Percentiles rank a stretch among this genome's conserved stretches.
These are phyloP conservation scores for Drosophila helvetica DNA, from an alignment of 2,888 invertebrate species.

Conservation along the genomic window DNA sequence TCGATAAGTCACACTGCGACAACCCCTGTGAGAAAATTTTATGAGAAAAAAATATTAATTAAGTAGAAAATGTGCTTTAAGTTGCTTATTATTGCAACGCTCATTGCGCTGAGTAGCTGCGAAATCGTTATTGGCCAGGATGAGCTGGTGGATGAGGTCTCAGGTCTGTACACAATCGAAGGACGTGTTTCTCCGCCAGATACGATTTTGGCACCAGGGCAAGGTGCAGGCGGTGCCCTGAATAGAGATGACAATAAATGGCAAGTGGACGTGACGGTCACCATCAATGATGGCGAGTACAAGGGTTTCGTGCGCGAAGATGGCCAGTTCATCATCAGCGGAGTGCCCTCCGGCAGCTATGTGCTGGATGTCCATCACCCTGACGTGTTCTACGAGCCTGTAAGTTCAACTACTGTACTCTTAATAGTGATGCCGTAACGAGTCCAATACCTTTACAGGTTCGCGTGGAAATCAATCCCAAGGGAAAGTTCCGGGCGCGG, in stretches of 20 bases:
- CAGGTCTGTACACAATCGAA: conserved; percentile 90
- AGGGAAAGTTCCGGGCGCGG: conserved; percentile 97
- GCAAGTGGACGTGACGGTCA: conserved; percentile 90
- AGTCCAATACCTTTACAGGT: conserved; percentile 56
- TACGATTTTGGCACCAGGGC: conserved; percentile 13
- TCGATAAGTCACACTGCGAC: conserved; percentile 8
- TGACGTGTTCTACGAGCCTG: conserved; percentile 95
- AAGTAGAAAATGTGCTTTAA: conserved; percentile 51
- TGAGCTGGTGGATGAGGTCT: conserved; percentile 81
- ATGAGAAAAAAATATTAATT: conserved; percentile 14
- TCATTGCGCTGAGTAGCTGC: conserved; percentile 47
- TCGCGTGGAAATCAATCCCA: conserved; percentile 98
- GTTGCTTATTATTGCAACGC: conserved; percentile 47
- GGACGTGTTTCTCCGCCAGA: conserved; percentile 37
- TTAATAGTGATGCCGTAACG: too few species aligned
- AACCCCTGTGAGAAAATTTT: not conserved
- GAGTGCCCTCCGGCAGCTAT: conserved; percentile 96
- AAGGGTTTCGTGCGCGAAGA: conserved; percentile 95
- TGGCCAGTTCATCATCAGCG: conserved; percentile 94
- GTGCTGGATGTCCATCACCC: conserved; percentile 96
- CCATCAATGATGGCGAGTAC: conserved; percentile 95
- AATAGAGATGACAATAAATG: conserved; percentile 85
- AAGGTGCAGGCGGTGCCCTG: conserved; percentile 52
- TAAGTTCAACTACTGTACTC: conserved; percentile 77
- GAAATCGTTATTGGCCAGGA: conserved; percentile 80